phyloP scores from a whole-genome alignment of 2,113 vertebrate genomes.

The Acanthisitta chloris region DNA sequence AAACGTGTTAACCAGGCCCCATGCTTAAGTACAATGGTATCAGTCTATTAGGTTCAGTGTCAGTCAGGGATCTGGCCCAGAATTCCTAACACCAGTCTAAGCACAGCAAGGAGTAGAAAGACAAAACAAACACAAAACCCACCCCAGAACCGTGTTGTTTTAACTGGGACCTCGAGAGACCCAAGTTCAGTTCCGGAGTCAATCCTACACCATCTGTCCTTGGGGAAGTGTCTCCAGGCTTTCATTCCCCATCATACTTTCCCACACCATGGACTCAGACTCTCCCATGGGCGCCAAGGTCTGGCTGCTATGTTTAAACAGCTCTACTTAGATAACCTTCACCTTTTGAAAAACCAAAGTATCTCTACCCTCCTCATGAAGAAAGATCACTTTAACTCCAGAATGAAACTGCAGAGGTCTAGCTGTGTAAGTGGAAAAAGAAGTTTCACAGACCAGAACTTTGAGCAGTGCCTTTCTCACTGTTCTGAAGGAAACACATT shows the following conservation, averaged over 20 bases:
- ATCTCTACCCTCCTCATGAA: background rate
- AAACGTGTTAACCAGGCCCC: background rate
- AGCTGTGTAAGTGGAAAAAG: background rate
- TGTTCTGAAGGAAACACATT: background rate
- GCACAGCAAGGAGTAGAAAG: background rate
- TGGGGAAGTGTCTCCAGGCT: background rate
- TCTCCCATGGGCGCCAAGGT: background rate
- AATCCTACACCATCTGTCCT: background rate
- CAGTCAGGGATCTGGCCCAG: background rate
- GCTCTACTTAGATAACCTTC: background rate
- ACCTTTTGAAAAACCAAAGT: background rate
- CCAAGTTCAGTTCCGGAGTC: background rate
- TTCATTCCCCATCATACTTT: conserved; percentile 13
- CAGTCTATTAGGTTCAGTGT: background rate
- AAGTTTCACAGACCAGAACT: background rate
- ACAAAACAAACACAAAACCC: background rate
- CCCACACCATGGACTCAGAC: background rate
- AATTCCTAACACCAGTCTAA: background rate
- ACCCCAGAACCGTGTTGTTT: conserved; percentile 1
- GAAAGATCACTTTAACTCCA: background rate
- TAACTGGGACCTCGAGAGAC: conserved; percentile 18
- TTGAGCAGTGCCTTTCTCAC: background rate
- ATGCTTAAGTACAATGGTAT: background rate
- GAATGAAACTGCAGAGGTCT: background rate
- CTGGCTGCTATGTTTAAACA: background rate